Evolutionary conservation across 2,888 invertebrate genomes (phyloP).

Genomic region (Tricholauxania praeusta): DNA sequence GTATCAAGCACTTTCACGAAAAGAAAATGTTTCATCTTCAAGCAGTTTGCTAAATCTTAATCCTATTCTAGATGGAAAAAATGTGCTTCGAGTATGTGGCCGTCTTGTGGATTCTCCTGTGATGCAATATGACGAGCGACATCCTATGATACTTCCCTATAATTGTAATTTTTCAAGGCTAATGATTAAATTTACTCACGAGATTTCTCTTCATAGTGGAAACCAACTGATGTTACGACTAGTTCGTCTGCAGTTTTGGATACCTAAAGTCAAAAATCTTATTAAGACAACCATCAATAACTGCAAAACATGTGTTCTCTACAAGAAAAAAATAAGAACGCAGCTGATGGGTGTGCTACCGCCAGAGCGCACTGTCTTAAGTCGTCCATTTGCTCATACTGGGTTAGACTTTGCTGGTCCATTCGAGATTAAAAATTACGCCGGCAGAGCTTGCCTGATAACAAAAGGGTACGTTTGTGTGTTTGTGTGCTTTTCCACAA

Average conservation of each 20-base stretch:
- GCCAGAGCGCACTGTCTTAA: neutral
- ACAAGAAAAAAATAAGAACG: too few species aligned
- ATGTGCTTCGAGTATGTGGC: conserved; percentile 9
- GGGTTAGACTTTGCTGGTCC: neutral
- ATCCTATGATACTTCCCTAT: neutral
- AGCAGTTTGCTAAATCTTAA: conserved; percentile 13
- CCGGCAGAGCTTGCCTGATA: too few species aligned
- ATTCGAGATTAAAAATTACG: neutral
- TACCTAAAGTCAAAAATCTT: neutral
- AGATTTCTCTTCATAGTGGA: neutral
- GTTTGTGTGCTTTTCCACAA: too few species aligned
- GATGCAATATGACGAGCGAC: neutral
- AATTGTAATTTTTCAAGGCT: neutral
- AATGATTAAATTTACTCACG: neutral
- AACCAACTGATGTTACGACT: conserved; percentile 5
- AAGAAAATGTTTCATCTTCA: neutral
- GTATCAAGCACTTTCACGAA: neutral
- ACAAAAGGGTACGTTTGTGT: too few species aligned
- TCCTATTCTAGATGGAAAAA: conserved; percentile 11
- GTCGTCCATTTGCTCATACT: conserved; percentile 6
- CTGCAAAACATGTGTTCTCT: conserved; percentile 6
- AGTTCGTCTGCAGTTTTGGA: conserved; percentile 8
- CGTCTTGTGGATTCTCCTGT: neutral
- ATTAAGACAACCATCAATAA: conserved; percentile 1
- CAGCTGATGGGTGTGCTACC: too few species aligned